A percentile compares a stretch with the other conserved stretches of the same genome.
Evolutionary conservation across 2,113 vertebrate genomes (phyloP).

Genomic region (Tachysurus fulvidraco): DNA sequence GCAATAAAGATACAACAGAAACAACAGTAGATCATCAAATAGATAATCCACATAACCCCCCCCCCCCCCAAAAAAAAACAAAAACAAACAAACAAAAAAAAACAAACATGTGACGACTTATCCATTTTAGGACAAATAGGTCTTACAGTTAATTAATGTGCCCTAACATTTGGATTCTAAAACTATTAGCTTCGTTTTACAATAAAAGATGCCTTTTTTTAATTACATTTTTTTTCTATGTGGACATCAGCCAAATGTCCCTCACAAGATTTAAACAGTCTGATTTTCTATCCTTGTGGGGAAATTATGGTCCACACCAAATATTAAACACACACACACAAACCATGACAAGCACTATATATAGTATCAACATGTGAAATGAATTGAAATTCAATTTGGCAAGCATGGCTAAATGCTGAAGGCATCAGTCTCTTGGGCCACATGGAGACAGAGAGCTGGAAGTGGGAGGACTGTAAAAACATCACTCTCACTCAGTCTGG

Average conservation of each 20-base stretch:
- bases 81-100: too few relatives aligned
- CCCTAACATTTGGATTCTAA: neutral
- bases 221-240: too few relatives aligned
- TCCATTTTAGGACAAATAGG: neutral
- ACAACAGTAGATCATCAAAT: neutral
- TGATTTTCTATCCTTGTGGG: neutral
- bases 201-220: too few relatives aligned
- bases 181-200: too few relatives aligned
- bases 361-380: slow-evolving; percentile 56
- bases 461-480: neutral
- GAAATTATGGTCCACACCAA: neutral
- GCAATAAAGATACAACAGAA: neutral
- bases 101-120: neutral
- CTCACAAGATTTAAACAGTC: neutral
- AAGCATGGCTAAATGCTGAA: neutral
- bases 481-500: neutral
- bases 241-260: too few relatives aligned
- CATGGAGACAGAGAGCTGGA: neutral
- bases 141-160: too few relatives aligned
- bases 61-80: too few relatives aligned
- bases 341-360: slow-evolving; percentile 17
- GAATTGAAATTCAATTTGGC: slow-evolving; percentile 46
- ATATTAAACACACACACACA: neutral
- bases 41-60: neutral
- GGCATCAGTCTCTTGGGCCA: neutral